phyloP scores from a whole-genome alignment of 2,797 vertebrate genomes.

The Nothura maculosa region DNA sequence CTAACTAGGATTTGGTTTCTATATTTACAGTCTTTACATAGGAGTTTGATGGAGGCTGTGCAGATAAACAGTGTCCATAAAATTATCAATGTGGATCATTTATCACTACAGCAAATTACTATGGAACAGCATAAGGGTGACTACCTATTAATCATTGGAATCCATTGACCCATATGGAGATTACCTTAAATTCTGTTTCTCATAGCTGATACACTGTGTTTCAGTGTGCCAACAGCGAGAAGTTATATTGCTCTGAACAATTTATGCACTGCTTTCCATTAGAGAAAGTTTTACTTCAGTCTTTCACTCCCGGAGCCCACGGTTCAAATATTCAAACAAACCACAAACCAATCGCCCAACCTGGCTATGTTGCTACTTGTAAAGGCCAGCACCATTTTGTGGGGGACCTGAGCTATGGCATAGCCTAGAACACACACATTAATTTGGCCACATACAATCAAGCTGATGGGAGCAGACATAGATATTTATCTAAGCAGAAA shows the following conservation, averaged over 20 bases:
- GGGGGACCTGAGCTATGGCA: neutral
- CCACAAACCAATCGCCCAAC: neutral
- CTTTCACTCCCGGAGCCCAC: neutral
- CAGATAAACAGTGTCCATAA: neutral
- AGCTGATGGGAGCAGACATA: neutral
- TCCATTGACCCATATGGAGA: neutral
- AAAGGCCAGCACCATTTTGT: fast-evolving
- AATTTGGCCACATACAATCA: neutral
- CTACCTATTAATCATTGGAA: neutral
- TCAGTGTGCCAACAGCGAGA: neutral
- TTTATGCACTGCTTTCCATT: neutral
- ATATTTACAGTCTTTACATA: neutral
- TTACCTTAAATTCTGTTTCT: neutral
- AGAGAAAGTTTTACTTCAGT: neutral
- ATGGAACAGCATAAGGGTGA: neutral
- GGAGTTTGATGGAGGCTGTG: neutral
- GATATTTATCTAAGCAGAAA: neutral
- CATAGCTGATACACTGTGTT: neutral
- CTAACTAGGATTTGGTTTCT: neutral
- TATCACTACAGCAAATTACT: neutral
- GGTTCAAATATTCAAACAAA: neutral
- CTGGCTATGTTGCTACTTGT: neutral
- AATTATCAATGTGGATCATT: constrained; percentile 1
- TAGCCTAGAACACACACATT: neutral
- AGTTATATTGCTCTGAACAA: neutral